Evolutionary conservation across 1,140 invertebrate genomes (phyloP), one percentile per base, ranked within the genome.

Genomic region (Archivesica marissinica): DNA sequence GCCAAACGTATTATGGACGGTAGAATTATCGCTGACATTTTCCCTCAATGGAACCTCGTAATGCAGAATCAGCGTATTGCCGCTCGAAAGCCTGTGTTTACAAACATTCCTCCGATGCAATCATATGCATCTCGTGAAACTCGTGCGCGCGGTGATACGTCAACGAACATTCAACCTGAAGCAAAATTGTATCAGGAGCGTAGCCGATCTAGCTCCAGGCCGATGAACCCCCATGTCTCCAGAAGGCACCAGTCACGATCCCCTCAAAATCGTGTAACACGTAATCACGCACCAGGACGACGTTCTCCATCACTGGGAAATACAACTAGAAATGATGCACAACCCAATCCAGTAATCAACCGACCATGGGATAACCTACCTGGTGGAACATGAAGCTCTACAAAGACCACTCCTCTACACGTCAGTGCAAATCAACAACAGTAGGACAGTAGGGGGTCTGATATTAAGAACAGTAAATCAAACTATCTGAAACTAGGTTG

Each of bases 1-100:
- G 68, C 68, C 11, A 72, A 72, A 72, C 23, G 44, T 6, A 50
- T 28, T 11, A 72, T 47, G 38, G 38, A 72, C 23, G 41, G 50
- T 33, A 33, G n/a, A 35, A 28, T 56, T 6, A 2, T 20, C 7
- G 47, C 47, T 3, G 72, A 76, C 23, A 47, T 47, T 7, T 76
- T 76, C 25, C 72, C 72, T 25, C 25, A 76, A 13, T 76, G 72
- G 72, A 56, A 76, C 50, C 50, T 20, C 50, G 39, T 56, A 30
- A 76, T 76, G 50, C 47, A 54, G 15, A 28, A 25, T 20, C 17
- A 52, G 35, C 72, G 50, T 50, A 7, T 74, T 11, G 9, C 17
- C 66, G 41, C n/a, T 20, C 11, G 20, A 70, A 38, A 70, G n/a
- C 39, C 20, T 17, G 11, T 30, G 15, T 70, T 39, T 9, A 70